Percentiles rank a stretch among this genome's conserved stretches.
Conservation (phyloP, 2,888 invertebrate genomes). For the Drosophila vallismaia region DNA sequence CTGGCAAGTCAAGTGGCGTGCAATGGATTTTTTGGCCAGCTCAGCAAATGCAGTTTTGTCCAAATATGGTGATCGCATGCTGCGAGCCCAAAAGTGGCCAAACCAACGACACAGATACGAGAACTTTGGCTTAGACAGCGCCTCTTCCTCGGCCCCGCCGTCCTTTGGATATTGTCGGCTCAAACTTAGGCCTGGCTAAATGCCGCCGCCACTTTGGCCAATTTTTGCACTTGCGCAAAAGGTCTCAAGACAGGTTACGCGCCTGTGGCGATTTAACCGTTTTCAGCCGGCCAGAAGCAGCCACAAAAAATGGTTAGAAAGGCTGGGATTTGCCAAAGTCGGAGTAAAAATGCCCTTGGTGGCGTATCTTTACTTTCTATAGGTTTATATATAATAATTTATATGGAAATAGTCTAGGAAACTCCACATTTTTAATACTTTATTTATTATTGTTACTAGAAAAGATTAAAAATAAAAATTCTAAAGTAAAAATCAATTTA, state of each 20-base stretch:
- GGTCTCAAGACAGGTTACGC: constrained; percentile 81
- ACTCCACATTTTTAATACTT: too few relatives aligned
- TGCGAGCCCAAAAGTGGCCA: constrained; percentile 61
- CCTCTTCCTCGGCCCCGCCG: constrained; percentile 3
- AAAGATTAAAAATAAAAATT: too few relatives aligned
- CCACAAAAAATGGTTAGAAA: constrained; percentile 34
- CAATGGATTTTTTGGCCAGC: constrained; percentile 68
- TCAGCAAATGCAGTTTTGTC: constrained; percentile 74
- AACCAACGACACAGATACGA: constrained; percentile 67
- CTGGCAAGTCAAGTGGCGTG: constrained; percentile 78
- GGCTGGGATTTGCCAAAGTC: constrained; percentile 19
- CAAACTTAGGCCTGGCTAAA: constrained; percentile 58
- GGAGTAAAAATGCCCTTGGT: constrained; percentile 25
- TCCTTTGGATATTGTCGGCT: constrained; percentile 34
- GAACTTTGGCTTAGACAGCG: constrained; percentile 42
- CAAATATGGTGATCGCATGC: constrained; percentile 79
- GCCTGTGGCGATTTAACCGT: constrained; percentile 79
- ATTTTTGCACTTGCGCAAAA: constrained; percentile 81
- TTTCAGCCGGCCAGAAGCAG: constrained; percentile 55
- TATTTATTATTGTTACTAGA: too few relatives aligned
- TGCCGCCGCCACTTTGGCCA: constrained; percentile 63
- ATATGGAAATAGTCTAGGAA: too few relatives aligned
- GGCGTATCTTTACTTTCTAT: not conserved
- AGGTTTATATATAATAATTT: too few relatives aligned
- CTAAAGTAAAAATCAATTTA: too few relatives aligned